Evolutionary conservation across 2,797 vertebrate genomes (phyloP).

Genomic region (Botia kubotai): DNA sequence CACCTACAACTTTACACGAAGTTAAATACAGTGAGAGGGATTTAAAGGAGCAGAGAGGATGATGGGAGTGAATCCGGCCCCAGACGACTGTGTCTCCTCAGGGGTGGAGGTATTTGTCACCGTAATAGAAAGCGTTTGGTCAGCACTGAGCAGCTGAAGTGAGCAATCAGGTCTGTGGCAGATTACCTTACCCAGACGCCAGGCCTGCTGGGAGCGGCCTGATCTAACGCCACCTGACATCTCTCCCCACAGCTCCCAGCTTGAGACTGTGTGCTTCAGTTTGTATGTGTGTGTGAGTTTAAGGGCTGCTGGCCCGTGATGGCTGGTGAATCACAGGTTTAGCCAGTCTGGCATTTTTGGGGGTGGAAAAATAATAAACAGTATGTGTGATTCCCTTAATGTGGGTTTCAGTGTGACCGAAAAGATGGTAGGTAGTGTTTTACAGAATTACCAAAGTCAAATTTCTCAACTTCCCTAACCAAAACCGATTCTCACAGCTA

Average conservation of each 20-base stretch:
- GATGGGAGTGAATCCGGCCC: conserved; percentile 40
- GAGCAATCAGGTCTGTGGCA: conserved; percentile 62
- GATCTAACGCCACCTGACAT: conserved; percentile 81
- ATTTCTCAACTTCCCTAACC: background rate
- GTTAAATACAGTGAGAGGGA: conserved; percentile 31
- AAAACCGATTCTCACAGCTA: background rate
- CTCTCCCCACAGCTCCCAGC: conserved; percentile 67
- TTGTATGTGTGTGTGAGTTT: conserved; percentile 43
- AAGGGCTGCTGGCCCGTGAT: conserved; percentile 45
- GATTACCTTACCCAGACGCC: conserved; percentile 65
- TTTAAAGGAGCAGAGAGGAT: conserved; percentile 27
- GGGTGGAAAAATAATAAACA: background rate
- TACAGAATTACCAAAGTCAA: background rate
- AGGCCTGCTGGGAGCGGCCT: conserved; percentile 71
- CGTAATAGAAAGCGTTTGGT: conserved; percentile 58
- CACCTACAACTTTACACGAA: conserved; percentile 23
- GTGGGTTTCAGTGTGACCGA: background rate
- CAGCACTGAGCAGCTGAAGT: conserved; percentile 63
- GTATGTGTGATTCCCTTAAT: background rate
- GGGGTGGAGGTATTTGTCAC: conserved; percentile 61
- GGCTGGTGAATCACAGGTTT: conserved; percentile 72
- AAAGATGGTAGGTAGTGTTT: background rate
- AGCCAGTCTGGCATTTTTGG: background rate
- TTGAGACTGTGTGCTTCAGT: conserved; percentile 54
- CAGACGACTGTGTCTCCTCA: conserved; percentile 38